phyloP scores from a whole-genome alignment of 2,888 invertebrate genomes.

The Malthinus flaveolus region DNA sequence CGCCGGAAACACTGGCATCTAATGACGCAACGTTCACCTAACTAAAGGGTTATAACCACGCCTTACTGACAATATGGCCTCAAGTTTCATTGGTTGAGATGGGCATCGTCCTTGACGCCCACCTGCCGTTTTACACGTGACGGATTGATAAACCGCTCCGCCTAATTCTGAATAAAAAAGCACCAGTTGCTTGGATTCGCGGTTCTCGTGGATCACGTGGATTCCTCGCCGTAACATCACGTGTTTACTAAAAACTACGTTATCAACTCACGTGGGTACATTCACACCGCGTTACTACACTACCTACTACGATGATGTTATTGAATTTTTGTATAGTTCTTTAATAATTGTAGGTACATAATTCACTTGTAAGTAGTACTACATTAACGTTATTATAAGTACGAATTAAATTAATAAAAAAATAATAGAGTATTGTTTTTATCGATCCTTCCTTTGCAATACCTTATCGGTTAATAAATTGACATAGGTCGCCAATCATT shows the following conservation, averaged over 20 bases:
- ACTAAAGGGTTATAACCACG: constrained; percentile 56
- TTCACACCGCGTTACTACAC: background rate
- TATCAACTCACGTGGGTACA: constrained; percentile 35
- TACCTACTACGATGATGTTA: too few relatives aligned
- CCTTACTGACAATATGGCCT: constrained; percentile 70
- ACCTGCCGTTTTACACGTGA: constrained; percentile 49
- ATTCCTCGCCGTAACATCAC: constrained; percentile 34
- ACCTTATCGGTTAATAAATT: too few relatives aligned
- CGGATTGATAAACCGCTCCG: constrained; percentile 49
- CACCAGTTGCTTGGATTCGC: constrained; percentile 48
- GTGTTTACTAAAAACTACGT: constrained; percentile 42
- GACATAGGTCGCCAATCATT: too few relatives aligned
- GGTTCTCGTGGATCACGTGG: constrained; percentile 43
- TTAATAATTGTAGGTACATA: background rate
- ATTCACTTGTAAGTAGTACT: background rate
- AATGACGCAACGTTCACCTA: constrained; percentile 43
- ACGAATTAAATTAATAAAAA: background rate
- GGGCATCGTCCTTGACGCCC: constrained; percentile 50
- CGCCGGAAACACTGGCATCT: constrained; percentile 28
- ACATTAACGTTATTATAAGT: too few relatives aligned
- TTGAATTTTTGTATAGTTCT: constrained; percentile 2
- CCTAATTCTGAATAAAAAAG: constrained; percentile 43
- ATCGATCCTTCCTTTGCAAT: too few relatives aligned
- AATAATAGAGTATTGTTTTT: background rate
- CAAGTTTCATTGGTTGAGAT: constrained; percentile 62